phyloP scores from a whole-genome alignment of 2,113 vertebrate genomes.

The Saiga tatarica region DNA sequence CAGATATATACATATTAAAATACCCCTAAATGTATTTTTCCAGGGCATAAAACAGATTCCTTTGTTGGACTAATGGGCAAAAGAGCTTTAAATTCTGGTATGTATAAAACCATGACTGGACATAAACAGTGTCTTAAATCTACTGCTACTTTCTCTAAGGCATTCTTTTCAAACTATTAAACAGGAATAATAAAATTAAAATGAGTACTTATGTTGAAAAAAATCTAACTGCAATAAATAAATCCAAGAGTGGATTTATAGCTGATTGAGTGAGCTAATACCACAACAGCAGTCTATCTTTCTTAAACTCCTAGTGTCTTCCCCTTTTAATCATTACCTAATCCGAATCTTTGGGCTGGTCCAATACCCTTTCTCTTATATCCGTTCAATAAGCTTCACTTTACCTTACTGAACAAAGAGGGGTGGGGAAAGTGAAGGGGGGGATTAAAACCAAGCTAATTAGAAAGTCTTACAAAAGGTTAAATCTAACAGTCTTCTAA shows the following conservation, averaged over 20 bases:
- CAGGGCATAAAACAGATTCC: slow-evolving; percentile 91
- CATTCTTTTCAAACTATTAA: slow-evolving; percentile 4
- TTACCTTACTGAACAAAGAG: neutral
- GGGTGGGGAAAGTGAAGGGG: neutral
- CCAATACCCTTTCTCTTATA: neutral
- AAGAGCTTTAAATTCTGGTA: slow-evolving; percentile 93
- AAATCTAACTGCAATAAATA: neutral
- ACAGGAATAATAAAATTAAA: slow-evolving; percentile 24
- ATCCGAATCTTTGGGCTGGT: neutral
- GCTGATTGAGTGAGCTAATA: neutral
- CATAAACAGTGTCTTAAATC: slow-evolving; percentile 56
- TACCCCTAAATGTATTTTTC: slow-evolving; percentile 82
- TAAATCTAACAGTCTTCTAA: neutral
- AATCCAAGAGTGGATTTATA: neutral
- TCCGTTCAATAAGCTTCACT: neutral
- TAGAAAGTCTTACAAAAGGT: neutral
- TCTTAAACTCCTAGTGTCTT: neutral
- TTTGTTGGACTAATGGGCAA: slow-evolving; percentile 96
- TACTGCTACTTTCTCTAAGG: slow-evolving; percentile 25
- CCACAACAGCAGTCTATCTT: neutral
- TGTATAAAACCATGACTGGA: slow-evolving; percentile 75
- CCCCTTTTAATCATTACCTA: neutral
- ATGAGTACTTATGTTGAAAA: neutral
- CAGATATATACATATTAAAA: slow-evolving; percentile 74
- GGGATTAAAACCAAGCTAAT: neutral